Evolutionary conservation across 2,888 invertebrate genomes (phyloP).

Genomic region (Salticus scenicus): DNA sequence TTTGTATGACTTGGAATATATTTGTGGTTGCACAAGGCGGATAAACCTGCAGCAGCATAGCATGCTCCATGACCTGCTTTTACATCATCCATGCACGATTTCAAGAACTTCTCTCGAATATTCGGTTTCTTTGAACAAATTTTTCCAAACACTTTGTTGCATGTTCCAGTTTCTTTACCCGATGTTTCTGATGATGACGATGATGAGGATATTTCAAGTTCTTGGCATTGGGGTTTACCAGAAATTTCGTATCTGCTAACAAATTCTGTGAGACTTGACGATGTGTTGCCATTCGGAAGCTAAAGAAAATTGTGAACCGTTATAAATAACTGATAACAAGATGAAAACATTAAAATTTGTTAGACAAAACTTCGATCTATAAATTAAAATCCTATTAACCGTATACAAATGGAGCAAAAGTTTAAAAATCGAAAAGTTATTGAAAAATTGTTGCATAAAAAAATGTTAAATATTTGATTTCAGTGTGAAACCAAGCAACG

Average conservation of each 20-base stretch:
- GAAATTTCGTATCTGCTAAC: constrained; percentile 42
- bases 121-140: neutral
- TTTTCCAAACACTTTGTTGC: neutral
- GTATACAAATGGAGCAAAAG: no score
- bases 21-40: constrained; percentile 40
- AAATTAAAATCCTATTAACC: no score
- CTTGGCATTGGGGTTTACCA: constrained; percentile 40
- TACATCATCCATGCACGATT: constrained; percentile 26
- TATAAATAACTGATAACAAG: neutral
- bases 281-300: constrained; percentile 41
- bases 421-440: no score
- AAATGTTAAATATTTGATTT: no score
- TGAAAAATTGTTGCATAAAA: no score
- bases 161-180: neutral
- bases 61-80: constrained; percentile 18
- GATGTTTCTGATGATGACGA: neutral
- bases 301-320: neutral
- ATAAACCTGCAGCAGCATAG: constrained; percentile 30
- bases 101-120: constrained; percentile 17
- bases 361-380: no score
- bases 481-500: no score
- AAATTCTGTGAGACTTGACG: constrained; percentile 18
- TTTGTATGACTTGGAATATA: neutral
- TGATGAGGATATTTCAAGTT: neutral
- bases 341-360: no score